phyloP scores from a whole-genome alignment of 2,113 vertebrate species.

The Spea bombifrons region DNA sequence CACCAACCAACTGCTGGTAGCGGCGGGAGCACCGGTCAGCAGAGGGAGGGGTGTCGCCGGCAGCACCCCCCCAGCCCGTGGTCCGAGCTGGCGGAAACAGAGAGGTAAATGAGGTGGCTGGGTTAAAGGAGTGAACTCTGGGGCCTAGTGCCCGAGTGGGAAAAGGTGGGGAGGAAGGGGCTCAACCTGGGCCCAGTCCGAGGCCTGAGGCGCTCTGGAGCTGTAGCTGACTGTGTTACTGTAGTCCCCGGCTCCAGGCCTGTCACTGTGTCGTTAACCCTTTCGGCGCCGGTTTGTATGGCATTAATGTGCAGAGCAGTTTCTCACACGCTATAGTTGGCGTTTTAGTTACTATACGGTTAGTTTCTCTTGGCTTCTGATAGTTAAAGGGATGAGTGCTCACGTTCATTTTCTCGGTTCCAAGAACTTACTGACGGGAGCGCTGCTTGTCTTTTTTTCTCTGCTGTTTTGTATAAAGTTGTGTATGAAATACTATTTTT shows the following conservation, averaged over 20 bases:
- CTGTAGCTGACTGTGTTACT: slow-evolving; percentile 6
- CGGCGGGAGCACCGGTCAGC: not conserved
- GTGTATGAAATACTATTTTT: too few relatives aligned
- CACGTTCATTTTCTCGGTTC: too few relatives aligned
- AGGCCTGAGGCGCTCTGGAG: slow-evolving; percentile 27
- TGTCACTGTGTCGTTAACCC: slow-evolving; percentile 20
- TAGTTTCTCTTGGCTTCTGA: too few relatives aligned
- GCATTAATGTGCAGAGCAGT: too few relatives aligned
- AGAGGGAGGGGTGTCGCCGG: slow-evolving; percentile 21
- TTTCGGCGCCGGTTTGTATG: not conserved
- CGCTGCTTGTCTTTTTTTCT: too few relatives aligned
- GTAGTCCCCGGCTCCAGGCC: slow-evolving; percentile 17
- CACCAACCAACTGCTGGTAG: slow-evolving; percentile 5
- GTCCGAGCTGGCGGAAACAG: slow-evolving; percentile 34
- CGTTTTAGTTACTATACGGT: too few relatives aligned
- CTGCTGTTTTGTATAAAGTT: too few relatives aligned
- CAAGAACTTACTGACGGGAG: too few relatives aligned
- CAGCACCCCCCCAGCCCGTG: slow-evolving; percentile 8
- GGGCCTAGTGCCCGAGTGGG: slow-evolving; percentile 5
- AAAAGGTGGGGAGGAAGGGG: not conserved
- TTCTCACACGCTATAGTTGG: too few relatives aligned
- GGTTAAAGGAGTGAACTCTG: too few relatives aligned
- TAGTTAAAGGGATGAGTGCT: too few relatives aligned
- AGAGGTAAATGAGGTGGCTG: slow-evolving; percentile 13
- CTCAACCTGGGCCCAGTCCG: slow-evolving; percentile 4